Evolutionary conservation across 2,888 invertebrate species (phyloP).

Genomic region (Synanthedon vespiformis): DNA sequence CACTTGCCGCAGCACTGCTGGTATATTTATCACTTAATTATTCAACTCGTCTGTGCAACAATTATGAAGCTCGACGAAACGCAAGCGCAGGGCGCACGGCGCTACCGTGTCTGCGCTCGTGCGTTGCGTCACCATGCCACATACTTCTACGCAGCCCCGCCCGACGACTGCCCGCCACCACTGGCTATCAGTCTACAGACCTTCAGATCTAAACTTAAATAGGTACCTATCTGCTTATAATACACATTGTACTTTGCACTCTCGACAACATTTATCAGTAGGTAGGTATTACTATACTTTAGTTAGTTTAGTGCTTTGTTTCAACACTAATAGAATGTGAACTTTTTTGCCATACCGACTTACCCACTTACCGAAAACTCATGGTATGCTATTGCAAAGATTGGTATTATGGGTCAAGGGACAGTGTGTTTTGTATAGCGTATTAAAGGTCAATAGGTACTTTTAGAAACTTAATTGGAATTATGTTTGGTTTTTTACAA

Average conservation of each 20-base stretch:
- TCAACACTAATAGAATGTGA: too few species aligned
- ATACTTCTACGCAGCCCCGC: constrained; percentile 7
- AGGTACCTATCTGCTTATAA: constrained; percentile 24
- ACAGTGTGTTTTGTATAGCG: too few species aligned
- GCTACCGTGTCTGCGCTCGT: constrained; percentile 54
- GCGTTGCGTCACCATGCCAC: constrained; percentile 11
- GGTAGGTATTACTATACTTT: too few species aligned
- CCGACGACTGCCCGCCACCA: constrained; percentile 12
- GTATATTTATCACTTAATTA: constrained; percentile 69
- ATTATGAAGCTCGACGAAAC: constrained; percentile 52
- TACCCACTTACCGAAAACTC: too few species aligned
- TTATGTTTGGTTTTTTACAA: too few species aligned
- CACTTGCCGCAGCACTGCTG: constrained; percentile 54
- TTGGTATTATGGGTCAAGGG: too few species aligned
- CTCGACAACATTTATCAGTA: too few species aligned
- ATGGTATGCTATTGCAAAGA: too few species aligned
- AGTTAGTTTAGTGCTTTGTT: too few species aligned
- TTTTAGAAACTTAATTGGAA: too few species aligned
- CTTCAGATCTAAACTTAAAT: constrained; percentile 50
- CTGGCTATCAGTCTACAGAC: constrained; percentile 18
- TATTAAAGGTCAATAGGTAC: too few species aligned
- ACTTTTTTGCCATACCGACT: too few species aligned
- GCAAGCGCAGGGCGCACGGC: constrained; percentile 40
- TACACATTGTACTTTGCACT: background rate
- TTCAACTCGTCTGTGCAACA: constrained; percentile 64